Conservation (phyloP, 2,797 vertebrate species). For the Masticophis lateralis region DNA sequence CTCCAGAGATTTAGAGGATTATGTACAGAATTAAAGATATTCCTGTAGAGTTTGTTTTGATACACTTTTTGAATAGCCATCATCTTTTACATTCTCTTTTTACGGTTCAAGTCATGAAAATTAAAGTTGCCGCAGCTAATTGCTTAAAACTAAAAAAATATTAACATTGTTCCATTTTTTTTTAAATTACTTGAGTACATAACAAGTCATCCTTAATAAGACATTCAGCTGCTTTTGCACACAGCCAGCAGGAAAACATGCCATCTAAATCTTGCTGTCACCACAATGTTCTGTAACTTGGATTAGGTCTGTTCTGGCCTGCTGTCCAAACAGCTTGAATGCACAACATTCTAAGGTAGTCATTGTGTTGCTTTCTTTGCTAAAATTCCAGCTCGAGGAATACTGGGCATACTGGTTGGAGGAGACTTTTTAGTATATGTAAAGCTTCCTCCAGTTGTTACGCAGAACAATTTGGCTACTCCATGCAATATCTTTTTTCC, state of each 20-base stretch:
- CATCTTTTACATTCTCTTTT: conserved; percentile 13
- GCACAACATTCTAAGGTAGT: neutral
- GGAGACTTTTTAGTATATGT: neutral
- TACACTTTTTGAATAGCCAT: conserved; percentile 9
- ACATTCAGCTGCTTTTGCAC: conserved; percentile 26
- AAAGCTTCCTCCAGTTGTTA: neutral
- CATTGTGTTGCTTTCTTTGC: neutral
- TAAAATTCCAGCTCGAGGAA: neutral
- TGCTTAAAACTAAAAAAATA: neutral
- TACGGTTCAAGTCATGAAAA: conserved; percentile 13
- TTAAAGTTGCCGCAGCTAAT: neutral
- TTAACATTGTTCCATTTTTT: conserved; percentile 14
- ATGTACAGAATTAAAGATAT: conserved; percentile 43
- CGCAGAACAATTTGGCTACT: neutral
- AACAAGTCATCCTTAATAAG: neutral
- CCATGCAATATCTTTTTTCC: neutral
- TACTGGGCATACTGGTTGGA: neutral
- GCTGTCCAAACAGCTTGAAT: neutral
- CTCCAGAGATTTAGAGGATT: conserved; percentile 41
- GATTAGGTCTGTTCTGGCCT: neutral
- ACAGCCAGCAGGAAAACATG: neutral
- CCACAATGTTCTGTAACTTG: neutral
- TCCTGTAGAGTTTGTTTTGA: conserved; percentile 43
- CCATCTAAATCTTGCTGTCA: neutral
- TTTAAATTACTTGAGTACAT: conserved; percentile 2